Percentiles rank a stretch among this genome's conserved stretches.
Evolutionary conservation across 30 jellyfish, hydroid and myxozoan species (phyloP).

Genomic region (Cassiopea xamachana): DNA sequence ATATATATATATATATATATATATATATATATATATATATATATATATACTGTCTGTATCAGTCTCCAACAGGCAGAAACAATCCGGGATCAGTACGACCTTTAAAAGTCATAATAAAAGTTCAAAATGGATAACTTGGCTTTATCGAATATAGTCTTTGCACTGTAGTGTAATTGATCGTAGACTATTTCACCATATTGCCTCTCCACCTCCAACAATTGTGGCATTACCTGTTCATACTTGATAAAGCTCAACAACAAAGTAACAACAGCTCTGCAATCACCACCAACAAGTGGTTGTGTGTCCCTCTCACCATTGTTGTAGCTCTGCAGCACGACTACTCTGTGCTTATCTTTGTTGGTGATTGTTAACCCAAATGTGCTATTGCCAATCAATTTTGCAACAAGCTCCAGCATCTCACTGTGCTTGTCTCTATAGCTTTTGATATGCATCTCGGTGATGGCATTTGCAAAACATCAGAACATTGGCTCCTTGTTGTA

Average conservation of each 20-base stretch:
- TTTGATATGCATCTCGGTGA: not conserved
- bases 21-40: not conserved
- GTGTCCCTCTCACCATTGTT: not conserved
- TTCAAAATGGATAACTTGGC: not conserved
- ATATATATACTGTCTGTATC: slow-evolving; percentile 17
- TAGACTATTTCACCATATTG: not conserved
- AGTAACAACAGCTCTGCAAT: not conserved
- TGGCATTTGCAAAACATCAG: not conserved
- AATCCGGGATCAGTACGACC: not conserved
- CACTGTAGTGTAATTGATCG: not conserved
- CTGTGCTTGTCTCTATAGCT: slow-evolving; percentile 4
- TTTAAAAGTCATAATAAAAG: not conserved
- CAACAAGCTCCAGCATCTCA: slow-evolving; percentile 6
- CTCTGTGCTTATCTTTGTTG: slow-evolving; percentile 2
- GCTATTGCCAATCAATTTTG: slow-evolving; percentile 18
- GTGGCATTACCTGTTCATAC: not conserved
- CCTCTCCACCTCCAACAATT: not conserved
- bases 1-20: too few species aligned
- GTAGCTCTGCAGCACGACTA: not conserved
- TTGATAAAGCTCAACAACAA: not conserved
- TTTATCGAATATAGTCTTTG: not conserved
- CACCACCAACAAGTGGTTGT: too few species aligned
- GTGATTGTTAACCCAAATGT: not conserved
- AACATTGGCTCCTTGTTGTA: not conserved
- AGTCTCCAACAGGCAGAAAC: not conserved